A percentile compares a stretch with the other conserved stretches of the same genome.
Conservation (phyloP, 2,888 invertebrate genomes). For the Eupithecia inturbata region DNA sequence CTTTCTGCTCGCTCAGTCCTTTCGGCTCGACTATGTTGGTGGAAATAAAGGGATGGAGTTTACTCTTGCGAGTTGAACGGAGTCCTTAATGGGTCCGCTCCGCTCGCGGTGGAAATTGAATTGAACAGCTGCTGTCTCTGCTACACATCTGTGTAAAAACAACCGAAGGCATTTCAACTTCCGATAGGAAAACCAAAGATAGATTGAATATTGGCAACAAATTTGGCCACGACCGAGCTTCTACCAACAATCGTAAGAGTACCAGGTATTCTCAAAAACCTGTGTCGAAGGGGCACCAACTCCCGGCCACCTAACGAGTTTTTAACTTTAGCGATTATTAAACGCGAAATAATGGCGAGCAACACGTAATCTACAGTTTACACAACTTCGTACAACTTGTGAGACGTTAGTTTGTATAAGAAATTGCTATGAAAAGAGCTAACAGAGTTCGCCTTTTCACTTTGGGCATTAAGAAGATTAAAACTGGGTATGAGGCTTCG, state of each 20-base stretch:
- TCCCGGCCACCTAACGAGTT: conserved; percentile 58
- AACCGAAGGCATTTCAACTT: too few relatives aligned
- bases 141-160: too few relatives aligned
- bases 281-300: conserved; percentile 27
- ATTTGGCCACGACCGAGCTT: too few relatives aligned
- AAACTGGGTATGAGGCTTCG: conserved; percentile 29
- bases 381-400: conserved; percentile 37
- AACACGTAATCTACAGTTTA: conserved; percentile 45
- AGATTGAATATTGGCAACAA: too few relatives aligned
- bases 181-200: neutral
- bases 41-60: too few relatives aligned
- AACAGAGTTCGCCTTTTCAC: conserved; percentile 32
- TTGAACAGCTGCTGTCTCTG: too few relatives aligned
- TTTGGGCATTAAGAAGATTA: conserved; percentile 37
- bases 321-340: conserved; percentile 67
- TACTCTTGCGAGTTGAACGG: too few relatives aligned
- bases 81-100: too few relatives aligned
- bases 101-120: too few relatives aligned
- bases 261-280: conserved; percentile 22
- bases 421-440: conserved; percentile 39
- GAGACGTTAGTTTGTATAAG: conserved; percentile 41
- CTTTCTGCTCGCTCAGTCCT: too few relatives aligned
- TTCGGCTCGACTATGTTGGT: too few relatives aligned
- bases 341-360: conserved; percentile 51
- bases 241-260: neutral